These are phyloP conservation scores for Ophiothrix spiculata DNA, from an alignment of 35 echinoderm and acorn worm species.

Conservation along the genomic window DNA sequence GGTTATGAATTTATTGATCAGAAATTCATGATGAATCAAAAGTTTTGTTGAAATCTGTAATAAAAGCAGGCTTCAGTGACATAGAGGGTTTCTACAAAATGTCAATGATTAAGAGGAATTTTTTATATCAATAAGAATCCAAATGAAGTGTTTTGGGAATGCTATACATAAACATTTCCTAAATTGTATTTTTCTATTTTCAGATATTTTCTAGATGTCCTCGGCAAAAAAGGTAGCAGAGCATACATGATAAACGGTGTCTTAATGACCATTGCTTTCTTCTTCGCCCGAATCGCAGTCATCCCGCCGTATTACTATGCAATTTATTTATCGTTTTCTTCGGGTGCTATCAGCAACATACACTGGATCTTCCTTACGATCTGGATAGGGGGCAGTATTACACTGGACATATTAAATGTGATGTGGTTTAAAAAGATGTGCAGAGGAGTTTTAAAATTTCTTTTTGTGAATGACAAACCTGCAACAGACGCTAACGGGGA, in stretches of 20 bases:
- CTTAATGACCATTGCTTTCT: conserved; percentile 43
- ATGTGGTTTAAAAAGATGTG: conserved; percentile 82
- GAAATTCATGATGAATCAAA: background rate
- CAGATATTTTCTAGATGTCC: conserved; percentile 39
- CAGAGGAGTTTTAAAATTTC: conserved; percentile 50
- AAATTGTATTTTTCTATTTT: background rate
- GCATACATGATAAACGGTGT: conserved; percentile 50
- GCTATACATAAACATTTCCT: background rate
- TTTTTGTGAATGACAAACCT: background rate
- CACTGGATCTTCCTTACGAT: conserved; percentile 12
- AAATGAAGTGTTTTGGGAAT: too few species aligned
- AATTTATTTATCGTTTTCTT: conserved; percentile 1
- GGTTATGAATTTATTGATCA: too few species aligned
- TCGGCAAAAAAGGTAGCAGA: background rate
- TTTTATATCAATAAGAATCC: background rate
- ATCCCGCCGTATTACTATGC: conserved; percentile 19
- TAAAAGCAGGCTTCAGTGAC: background rate
- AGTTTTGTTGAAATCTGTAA: background rate
- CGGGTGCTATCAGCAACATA: background rate
- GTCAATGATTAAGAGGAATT: background rate
- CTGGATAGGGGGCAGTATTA: conserved; percentile 24
- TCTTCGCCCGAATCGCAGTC: conserved; percentile 28
- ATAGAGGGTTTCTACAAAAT: background rate
- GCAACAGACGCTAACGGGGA: background rate
- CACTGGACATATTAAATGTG: conserved; percentile 51